Base-by-base conservation (phyloP, 2,113 vertebrate species). In the Esox niger region DNA sequence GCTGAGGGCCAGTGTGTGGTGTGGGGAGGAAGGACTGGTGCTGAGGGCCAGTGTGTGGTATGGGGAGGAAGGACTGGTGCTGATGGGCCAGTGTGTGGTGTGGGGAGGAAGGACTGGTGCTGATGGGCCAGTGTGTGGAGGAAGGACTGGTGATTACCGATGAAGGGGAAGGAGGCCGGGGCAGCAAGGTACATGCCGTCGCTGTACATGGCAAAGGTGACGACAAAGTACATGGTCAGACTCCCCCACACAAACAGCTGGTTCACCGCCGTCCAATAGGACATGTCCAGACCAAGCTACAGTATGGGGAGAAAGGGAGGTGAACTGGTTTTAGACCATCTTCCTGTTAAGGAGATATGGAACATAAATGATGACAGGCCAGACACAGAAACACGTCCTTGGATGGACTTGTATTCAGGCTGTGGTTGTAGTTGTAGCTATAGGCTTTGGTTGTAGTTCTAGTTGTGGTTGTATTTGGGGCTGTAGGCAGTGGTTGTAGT, bases 221-320 rank as follows among this genome's bases (percentile, higher is more conserved):
- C 89, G 0, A 86, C 90, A 63, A 98, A 98, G 86, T 95, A 99
- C 86, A 96, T 88, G 33, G 86, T 89, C 82, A 99, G 92, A 85
- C 96, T 98, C 30, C 97, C 96, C 94, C 95, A 90, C 10, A 94
- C 92, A 63, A 97, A 94, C 74, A 98, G 77, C 4, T 95, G 94
- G 88, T 94, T 98, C 10, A 98, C 91, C 0, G 91, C 82, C 0
- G 96, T 99, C 97, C 97, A 99, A 89, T 94, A 98, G 8, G 92
- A 85, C 49, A 95, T 97, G 78, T 95, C 93, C 82, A 99, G 69
- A 1, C 91, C 92, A 84, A 98, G 84, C 96, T 99, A 13, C 2
- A 59, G 57, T 1, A 6, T 35, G 25, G 30, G 20, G n/a, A 11
- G 1, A 38, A 13, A 58, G 74, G 60, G 23, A n/a, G 68, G 55